phyloP scores from a whole-genome alignment of 2,888 invertebrate genomes.

The Mycalesis mineus region DNA sequence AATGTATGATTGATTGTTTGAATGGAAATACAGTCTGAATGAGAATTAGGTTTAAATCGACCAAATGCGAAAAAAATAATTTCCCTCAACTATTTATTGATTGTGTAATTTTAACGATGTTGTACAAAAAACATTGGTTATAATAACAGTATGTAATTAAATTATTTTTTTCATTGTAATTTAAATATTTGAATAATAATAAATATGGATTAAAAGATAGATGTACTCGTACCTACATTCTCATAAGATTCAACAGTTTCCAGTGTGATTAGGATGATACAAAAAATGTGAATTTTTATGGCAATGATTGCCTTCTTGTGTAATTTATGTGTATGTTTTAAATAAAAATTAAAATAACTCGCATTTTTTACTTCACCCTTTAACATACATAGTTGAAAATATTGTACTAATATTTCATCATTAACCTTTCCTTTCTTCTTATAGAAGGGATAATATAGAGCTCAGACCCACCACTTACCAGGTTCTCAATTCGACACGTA shows the following conservation, averaged over 20 bases:
- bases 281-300: not conserved
- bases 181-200: not conserved
- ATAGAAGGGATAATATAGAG: too few relatives aligned
- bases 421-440: too few relatives aligned
- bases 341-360: slow-evolving; percentile 49
- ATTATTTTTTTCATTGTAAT: not conserved
- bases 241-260: not conserved
- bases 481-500: too few relatives aligned
- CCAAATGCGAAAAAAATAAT: not conserved
- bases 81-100: not conserved
- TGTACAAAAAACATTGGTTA: not conserved
- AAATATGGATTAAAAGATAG: not conserved
- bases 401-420: not conserved
- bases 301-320: not conserved
- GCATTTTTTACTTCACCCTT: slow-evolving; percentile 5
- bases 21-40: not conserved
- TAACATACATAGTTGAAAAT: too few relatives aligned
- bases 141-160: not conserved
- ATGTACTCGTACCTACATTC: not conserved
- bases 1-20: slow-evolving; percentile 19
- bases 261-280: not conserved
- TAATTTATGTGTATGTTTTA: slow-evolving; percentile 51
- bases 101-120: not conserved
- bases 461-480: too few relatives aligned
- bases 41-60: not conserved